These are phyloP conservation scores for Emmelina monodactyla DNA, from an alignment of 2,888 invertebrate species.

Conservation along the genomic window DNA sequence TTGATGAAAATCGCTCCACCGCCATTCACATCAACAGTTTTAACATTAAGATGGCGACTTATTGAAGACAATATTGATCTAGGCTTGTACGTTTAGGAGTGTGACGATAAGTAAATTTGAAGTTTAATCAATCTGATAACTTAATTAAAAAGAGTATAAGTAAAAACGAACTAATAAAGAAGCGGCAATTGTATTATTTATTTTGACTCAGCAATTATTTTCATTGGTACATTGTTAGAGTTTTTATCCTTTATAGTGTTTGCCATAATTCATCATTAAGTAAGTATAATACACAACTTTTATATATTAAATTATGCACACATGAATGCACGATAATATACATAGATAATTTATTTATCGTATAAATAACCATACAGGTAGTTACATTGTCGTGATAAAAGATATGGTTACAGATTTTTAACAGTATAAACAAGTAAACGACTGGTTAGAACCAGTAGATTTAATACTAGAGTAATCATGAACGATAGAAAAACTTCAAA, in stretches of 20 bases:
- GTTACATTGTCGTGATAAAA: conserved; percentile 52
- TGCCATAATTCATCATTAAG: conserved; percentile 45
- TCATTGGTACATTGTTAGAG: conserved; percentile 63
- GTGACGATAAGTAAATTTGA: too few species aligned
- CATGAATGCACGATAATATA: conserved; percentile 52
- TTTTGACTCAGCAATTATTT: conserved; percentile 59
- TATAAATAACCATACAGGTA: conserved; percentile 61
- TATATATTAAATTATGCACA: conserved; percentile 56
- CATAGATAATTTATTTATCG: conserved; percentile 50
- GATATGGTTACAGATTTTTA: conserved; percentile 59
- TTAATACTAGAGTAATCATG: conserved; percentile 55
- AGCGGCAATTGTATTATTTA: conserved; percentile 65
- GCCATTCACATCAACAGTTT: too few species aligned
- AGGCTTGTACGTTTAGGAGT: too few species aligned
- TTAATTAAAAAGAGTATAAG: too few species aligned
- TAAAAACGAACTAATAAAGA: conserved; percentile 58
- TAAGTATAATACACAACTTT: conserved; percentile 58
- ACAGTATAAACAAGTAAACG: conserved; percentile 66
- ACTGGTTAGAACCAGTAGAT: conserved; percentile 56
- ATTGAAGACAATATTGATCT: too few species aligned
- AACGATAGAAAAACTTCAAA: conserved; percentile 56
- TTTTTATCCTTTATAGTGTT: conserved; percentile 50
- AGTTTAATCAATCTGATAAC: too few species aligned
- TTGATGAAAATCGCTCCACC: too few species aligned
- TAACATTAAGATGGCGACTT: too few species aligned